Percentiles rank a stretch among this genome's conserved stretches.
Evolutionary conservation across 2,797 vertebrate species (phyloP).

Genomic region (Eutrigla gurnardus): DNA sequence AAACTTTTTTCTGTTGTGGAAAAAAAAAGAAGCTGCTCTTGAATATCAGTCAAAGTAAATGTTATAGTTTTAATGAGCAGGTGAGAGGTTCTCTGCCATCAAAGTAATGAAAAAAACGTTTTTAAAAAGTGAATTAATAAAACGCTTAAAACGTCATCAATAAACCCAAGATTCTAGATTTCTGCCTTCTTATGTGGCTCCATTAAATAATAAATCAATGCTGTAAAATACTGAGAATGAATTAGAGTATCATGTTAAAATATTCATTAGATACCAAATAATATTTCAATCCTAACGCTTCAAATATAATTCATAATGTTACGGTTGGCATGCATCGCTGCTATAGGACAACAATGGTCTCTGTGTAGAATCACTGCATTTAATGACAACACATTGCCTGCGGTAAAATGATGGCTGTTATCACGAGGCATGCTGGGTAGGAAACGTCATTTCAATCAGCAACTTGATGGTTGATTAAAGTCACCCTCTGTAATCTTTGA

Average conservation of each 20-base stretch:
- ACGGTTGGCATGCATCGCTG: not conserved
- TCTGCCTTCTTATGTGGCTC: not conserved
- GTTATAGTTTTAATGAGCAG: not conserved
- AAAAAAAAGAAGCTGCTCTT: not conserved
- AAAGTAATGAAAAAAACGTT: not conserved
- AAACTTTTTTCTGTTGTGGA: not conserved
- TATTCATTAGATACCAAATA: not conserved
- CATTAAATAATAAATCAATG: not conserved
- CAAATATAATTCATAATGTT: not conserved
- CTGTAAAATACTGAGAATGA: not conserved
- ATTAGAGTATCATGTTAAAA: not conserved
- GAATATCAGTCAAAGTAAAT: not conserved
- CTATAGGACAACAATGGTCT: not conserved
- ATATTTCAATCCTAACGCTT: not conserved
- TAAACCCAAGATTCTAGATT: not conserved
- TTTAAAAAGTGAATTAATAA: not conserved
- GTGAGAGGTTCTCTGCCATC: not conserved
- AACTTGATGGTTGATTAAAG: conserved; percentile 34
- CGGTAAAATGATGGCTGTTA: not conserved
- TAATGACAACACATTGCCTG: not conserved
- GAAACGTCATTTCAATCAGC: not conserved
- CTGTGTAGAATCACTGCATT: too few species aligned
- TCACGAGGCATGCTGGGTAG: not conserved
- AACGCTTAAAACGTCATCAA: not conserved
- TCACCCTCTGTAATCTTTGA: not conserved